Evolutionary conservation across 2,113 vertebrate genomes (phyloP).

Genomic region (Recurvirostra avosetta): DNA sequence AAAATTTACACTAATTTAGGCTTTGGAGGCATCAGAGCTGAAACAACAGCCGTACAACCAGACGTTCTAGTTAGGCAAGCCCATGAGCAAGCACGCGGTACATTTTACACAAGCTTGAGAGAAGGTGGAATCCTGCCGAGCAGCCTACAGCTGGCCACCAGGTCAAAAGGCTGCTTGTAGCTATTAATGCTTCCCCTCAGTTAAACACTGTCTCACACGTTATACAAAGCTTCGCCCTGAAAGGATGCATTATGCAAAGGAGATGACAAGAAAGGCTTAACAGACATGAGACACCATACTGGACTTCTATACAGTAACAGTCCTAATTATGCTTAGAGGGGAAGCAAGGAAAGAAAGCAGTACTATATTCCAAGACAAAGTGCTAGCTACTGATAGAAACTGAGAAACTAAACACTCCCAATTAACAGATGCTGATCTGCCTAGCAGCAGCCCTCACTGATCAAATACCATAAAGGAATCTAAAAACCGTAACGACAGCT

Average conservation of each 20-base stretch:
- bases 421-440: not conserved
- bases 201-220: not conserved
- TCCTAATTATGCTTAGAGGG: not conserved
- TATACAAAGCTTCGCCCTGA: conserved; percentile 24
- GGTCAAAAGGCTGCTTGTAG: conserved; percentile 51
- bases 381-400: not conserved
- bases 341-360: conserved; percentile 22
- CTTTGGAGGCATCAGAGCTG: not conserved
- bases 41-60: not conserved
- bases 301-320: not conserved
- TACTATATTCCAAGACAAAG: conserved; percentile 20
- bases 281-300: not conserved
- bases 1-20: not conserved
- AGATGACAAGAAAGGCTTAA: conserved; percentile 1
- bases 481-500: not conserved
- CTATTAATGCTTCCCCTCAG: not conserved
- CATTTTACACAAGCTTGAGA: not conserved
- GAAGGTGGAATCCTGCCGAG: conserved; percentile 9
- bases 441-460: not conserved
- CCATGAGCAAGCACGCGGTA: not conserved
- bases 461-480: not conserved
- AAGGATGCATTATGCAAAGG: conserved; percentile 37
- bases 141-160: conserved; percentile 16
- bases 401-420: not conserved
- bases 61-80: not conserved